These are phyloP conservation scores for Theristicus caerulescens DNA, from an alignment of 2,113 vertebrate species.

Conservation along the genomic window DNA sequence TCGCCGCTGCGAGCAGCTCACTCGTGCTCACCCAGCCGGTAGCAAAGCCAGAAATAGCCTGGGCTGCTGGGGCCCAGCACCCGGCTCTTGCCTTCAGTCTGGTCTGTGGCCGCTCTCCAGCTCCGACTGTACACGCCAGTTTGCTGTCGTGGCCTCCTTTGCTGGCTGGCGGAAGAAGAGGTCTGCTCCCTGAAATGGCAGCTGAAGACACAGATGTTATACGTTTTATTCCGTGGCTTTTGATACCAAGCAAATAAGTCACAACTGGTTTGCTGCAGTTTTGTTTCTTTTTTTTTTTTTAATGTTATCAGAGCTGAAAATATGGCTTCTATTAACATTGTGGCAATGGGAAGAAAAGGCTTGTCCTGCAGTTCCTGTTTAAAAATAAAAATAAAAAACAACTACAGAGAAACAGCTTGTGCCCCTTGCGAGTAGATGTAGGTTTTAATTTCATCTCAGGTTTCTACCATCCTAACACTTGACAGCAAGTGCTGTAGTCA, in stretches of 20 bases:
- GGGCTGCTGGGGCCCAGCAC: not conserved
- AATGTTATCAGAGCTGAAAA: not conserved
- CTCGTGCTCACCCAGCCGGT: not conserved
- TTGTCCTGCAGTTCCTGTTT: not conserved
- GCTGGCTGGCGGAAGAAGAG: not conserved
- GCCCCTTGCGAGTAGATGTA: not conserved
- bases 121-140: not conserved
- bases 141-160: not conserved
- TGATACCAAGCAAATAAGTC: not conserved
- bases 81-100: rapidly evolving
- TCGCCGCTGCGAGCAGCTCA: not conserved
- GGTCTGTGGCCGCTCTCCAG: rapidly evolving
- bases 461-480: not conserved
- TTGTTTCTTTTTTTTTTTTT: not conserved
- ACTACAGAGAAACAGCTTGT: not conserved
- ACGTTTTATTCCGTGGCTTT: not conserved
- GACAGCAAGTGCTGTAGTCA: not conserved
- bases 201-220: not conserved
- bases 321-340: not conserved
- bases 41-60: not conserved
- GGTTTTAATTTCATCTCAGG: constrained; percentile 29
- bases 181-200: not conserved
- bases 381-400: constrained; percentile 1
- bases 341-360: not conserved
- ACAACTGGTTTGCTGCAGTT: not conserved